Evolutionary conservation across 2,113 vertebrate genomes (phyloP), one percentile per base, ranked within the genome.

Genomic region (Aspiorhynchus laticeps): DNA sequence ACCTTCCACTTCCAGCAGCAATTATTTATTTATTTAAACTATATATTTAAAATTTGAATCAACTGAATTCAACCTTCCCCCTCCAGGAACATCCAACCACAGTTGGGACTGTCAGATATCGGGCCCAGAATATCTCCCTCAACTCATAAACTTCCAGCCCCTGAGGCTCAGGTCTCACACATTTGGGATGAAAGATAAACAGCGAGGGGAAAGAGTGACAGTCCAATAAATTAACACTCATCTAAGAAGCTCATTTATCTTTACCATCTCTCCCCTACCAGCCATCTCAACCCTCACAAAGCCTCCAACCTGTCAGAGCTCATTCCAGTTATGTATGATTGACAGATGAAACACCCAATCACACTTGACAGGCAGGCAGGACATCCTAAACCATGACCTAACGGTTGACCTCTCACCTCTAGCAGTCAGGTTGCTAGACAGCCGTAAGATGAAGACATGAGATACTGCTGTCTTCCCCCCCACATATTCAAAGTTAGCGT

Each of bases 321-420:
- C 92, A 91, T 91, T 91, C 89, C 51, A 56, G 59, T 88, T 90
- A 87, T 65, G 19, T 91, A 88, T 93, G 91, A 95, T 73, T 92
- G 94, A 92, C 93, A 92, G 90, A 88, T 85, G 92, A 87, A 89
- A 94, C 90, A 87, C 93, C 92, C 91, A 80, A 77, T 91, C 92
- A 90, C 77, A 19, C 91, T 91, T 94, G 92, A 95, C 84, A 91
- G 94, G 93, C 94, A 93, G 90, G 88, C 86, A 92, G 90, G 90
- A 94, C 91, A 92, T 94, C 92, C 92, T 90, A 88, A 89, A 86
- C 89, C 80, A 75, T 89, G 92, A 93, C 92, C 92, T 91, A 26
- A 79, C 65, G 87, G 87, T 61, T 83, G 83, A 87, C 89, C 88
- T 88, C 88, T 80, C 65, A 89, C 77, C 85, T 75, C 61, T 12